Base-by-base conservation (phyloP, 2,113 vertebrate species). In the Oryzias melastigma region DNA sequence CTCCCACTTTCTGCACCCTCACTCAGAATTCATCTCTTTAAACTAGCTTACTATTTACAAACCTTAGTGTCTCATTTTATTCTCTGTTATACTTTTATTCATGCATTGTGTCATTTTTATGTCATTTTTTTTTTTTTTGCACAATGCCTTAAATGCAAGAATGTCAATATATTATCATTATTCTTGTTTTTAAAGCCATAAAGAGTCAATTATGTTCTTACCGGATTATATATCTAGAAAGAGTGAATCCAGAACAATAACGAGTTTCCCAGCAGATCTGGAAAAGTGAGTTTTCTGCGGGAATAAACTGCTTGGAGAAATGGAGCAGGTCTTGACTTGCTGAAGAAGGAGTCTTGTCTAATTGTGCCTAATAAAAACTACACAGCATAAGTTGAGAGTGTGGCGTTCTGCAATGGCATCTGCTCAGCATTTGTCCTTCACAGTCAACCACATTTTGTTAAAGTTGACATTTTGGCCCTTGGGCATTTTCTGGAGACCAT, bases 401-500 rank as follows among this genome's bases (percentile, higher is more conserved):
- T 35, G 48, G 62, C 20, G 1, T 29, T 61, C 43, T 55, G 15
- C 17, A 6, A 48, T 52, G 47, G 68, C 50, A 7, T 58, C 42
- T 43, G 4, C 10, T 25, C 44, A 43, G 16, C 19, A 43, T 58
- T 59, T 63, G 73, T 70, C 15, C 17, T 46, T 35, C 62, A 72
- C 64, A 35, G 54, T 77, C 67, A 75, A 75, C 73, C 71, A 68
- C 67, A 75, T 76, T 83, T 80, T 83, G 82, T 82, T 76, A 55
- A 65, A 73, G 75, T 78, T 72, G 86, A 80, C 78, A 82, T 75
- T 67, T 73, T 70, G 72, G 72, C 77, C 84, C 69, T 61, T 6
- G n/a, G 70, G 88, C 81, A 78, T 58, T 75, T 80, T 73, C 58
- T 51, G 52, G 64, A 84, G 66, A 80, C 24, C 68, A 73, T 82